Evolutionary conservation across 1,140 invertebrate genomes (phyloP), one percentile per base, ranked within the genome.

Genomic region (Panagrolaimus sp.): DNA sequence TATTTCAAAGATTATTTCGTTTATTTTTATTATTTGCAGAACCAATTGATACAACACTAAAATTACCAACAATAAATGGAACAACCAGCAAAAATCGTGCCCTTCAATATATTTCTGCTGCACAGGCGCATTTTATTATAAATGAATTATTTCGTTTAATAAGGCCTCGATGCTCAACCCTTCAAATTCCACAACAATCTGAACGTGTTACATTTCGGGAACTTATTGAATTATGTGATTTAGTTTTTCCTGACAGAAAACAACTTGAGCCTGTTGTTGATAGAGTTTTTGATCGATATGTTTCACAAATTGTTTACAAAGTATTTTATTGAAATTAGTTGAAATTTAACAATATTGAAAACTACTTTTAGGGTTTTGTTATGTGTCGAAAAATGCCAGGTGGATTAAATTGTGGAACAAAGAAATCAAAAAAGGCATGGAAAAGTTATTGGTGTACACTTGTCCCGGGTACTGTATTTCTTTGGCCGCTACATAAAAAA

Each of bases 381-480:
- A 71, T 71, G 70, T 71, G 70, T 44, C 70, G 48, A 55, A 48
- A 55, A 38, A 67, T 67, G 26, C 48, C 65, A 21, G 32, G 32
- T 6, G 48, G 63, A 48, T 10, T 26, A 17, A 38, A 48, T 9
- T 65, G 63, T 28, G 63, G 28, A 32, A 32, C 21, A 14, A 47
- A 38, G 1, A 17, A 38, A 38, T 43, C 32, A 21, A n/a, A 26
- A 5, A 58, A 63, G 21, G 38, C 43, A 55, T 71, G 70, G 70
- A 71, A 67, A 62, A 67, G 58, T 15, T 71, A 71, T 45, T 71
- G 70, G 70, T 71, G 70, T 47, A 62, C 64, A 8, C 17, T 71
- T 12, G 47, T 71, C 9, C 70, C 70, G 14, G 70, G 70, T 38
- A 71, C 64, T 24, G 64, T 70, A 63, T 71, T 48, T 45, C 47